phyloP scores from a whole-genome alignment of 1,140 invertebrate species.

The Mercenaria mercenaria region DNA sequence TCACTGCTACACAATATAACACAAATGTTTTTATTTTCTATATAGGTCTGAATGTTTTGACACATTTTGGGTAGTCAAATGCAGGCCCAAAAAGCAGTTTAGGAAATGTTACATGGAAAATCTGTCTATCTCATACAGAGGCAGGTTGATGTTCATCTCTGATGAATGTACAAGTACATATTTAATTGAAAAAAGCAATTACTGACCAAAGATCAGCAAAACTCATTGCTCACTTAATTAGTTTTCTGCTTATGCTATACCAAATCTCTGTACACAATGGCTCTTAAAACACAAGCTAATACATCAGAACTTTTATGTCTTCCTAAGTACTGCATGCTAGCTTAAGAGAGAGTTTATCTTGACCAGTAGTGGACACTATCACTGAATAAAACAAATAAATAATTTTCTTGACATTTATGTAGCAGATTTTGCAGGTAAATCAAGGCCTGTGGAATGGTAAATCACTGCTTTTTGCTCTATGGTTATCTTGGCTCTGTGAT shows the following conservation, averaged over 20 bases:
- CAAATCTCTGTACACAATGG: background rate
- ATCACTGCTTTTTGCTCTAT: background rate
- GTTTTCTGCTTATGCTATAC: background rate
- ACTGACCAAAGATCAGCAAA: background rate
- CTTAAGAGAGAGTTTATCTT: background rate
- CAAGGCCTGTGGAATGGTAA: background rate
- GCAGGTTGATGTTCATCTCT: too few species aligned
- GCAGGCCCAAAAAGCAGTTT: too few species aligned
- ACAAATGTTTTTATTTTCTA: too few species aligned
- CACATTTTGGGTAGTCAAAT: too few species aligned
- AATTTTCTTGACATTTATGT: conserved; percentile 1
- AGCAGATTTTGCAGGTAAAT: conserved; percentile 8
- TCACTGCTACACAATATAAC: too few species aligned
- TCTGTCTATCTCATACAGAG: too few species aligned
- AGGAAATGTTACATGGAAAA: too few species aligned
- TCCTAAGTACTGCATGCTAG: background rate
- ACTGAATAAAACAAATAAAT: background rate
- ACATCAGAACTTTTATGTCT: background rate
- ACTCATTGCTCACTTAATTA: background rate
- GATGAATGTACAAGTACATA: too few species aligned
- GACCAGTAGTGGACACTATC: conserved; percentile 18
- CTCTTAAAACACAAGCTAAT: conserved; percentile 2
- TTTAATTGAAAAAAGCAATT: background rate
- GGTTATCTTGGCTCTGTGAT: background rate
- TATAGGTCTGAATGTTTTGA: too few species aligned